These are phyloP conservation scores for Colletes gigas DNA, from an alignment of 1,140 invertebrate genomes.

Conservation along the genomic window DNA sequence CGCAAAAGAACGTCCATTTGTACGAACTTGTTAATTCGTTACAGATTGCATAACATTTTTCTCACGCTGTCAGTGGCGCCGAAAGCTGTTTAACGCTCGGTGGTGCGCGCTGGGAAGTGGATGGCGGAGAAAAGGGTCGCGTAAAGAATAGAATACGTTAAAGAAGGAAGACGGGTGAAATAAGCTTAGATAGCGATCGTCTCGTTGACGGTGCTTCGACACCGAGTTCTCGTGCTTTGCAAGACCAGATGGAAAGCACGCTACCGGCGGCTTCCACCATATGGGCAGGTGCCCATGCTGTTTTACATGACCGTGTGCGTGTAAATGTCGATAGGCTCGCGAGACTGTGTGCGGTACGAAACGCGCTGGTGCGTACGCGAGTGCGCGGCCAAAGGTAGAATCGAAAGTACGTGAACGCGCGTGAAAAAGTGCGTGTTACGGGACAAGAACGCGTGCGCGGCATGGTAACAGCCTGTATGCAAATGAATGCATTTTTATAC, in stretches of 20 bases:
- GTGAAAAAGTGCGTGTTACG: conserved; percentile 55
- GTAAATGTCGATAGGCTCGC: too few relatives aligned
- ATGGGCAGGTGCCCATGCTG: conserved; percentile 77
- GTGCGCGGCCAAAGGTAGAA: background rate
- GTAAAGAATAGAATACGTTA: conserved; percentile 21
- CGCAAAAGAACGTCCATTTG: background rate
- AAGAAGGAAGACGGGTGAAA: conserved; percentile 4
- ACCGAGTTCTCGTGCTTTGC: conserved; percentile 26
- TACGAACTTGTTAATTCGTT: background rate
- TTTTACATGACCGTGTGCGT: conserved; percentile 37
- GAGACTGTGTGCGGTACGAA: background rate
- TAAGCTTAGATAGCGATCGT: conserved; percentile 32
- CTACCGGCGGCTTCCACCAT: conserved; percentile 62
- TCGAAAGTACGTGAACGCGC: conserved; percentile 35
- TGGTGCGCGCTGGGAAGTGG: background rate
- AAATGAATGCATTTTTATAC: conserved; percentile 79
- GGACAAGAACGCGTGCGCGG: conserved; percentile 63
- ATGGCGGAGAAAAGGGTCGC: background rate
- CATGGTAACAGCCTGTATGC: conserved; percentile 76
- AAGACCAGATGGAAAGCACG: conserved; percentile 70
- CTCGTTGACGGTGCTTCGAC: conserved; percentile 32
- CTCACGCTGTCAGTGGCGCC: conserved; percentile 9
- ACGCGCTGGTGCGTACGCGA: background rate
- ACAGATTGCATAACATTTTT: background rate
- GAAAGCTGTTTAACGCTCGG: background rate